These are phyloP conservation scores for Pipistrellus pygmaeus DNA, from an alignment of 2,797 vertebrate genomes.

Conservation along the genomic window DNA sequence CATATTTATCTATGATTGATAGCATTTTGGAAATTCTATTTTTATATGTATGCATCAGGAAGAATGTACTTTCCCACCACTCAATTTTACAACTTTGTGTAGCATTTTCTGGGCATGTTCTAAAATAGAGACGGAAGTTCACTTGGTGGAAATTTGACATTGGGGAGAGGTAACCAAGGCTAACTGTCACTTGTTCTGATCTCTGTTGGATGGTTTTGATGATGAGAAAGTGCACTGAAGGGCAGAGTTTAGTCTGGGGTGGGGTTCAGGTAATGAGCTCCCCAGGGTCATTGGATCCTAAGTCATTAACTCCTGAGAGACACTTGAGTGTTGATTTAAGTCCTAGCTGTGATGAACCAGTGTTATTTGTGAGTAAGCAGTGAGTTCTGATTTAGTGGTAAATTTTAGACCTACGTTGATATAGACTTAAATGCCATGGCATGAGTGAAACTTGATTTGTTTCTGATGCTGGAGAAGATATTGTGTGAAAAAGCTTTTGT, in stretches of 20 bases:
- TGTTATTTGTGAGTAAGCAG: slow-evolving; percentile 1
- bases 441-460: not conserved
- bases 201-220: not conserved
- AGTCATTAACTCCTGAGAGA: not conserved
- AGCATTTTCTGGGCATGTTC: not conserved
- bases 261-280: not conserved
- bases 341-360: not conserved
- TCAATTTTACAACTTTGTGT: slow-evolving; percentile 1
- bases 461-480: not conserved
- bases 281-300: not conserved
- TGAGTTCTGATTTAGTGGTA: not conserved
- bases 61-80: not conserved
- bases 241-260: not conserved
- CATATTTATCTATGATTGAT: slow-evolving; percentile 39
- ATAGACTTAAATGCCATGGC: not conserved
- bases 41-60: not conserved
- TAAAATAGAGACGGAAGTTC: slow-evolving; percentile 16
- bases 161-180: not conserved
- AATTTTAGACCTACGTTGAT: not conserved
- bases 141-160: slow-evolving; percentile 4
- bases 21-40: slow-evolving; percentile 33
- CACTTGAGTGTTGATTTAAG: not conserved
- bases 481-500: not conserved
- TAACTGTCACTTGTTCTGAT: not conserved
- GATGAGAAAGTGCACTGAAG: not conserved